Base-by-base conservation (phyloP, 2,888 invertebrate species). In the Amiota minor region DNA sequence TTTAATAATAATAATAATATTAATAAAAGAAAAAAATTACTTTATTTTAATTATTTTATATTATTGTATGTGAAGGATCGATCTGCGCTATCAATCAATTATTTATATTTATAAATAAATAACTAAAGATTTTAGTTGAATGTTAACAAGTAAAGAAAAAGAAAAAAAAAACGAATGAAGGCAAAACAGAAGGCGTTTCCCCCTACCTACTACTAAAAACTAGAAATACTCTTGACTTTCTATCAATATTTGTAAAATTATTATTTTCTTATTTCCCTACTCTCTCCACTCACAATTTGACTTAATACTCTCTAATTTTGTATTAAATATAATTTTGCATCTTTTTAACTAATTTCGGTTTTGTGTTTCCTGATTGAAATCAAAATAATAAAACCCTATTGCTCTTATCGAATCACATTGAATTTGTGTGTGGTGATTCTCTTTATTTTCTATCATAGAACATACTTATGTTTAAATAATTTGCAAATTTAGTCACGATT, bases 401-500 rank as follows among this genome's bases (percentile, higher is more conserved):
- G 3, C 3, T 2, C 35, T 35, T 35, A 8, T 35, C 35, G 35
- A 35, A 35, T 35, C 35, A 35, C 35, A 35, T 35, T 35, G 35
- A 6, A 35, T 35, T 35, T 35, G 6, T 35, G 35, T 35, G 35
- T 35, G 35, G 8, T 53, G 4, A 0, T 53, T 4, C 4, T 50
- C 6, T 50, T 14, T n/a, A 4, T n/a, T 2, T 53, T n/a, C 53
- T 53, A 0, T 53, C n/a, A n/a, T n/a, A n/a, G n/a, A 53, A 4
- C 0, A 12, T n/a, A 53, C 50, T 2, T n/a, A n/a, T 53, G 10
- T 53, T 53, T n/a, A 6, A 18, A 18, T 65, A 49, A n/a, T 16
- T 49, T 65, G 65, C 65, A 65, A 65, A 65, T 65, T 65, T 65
- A 65, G 65, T 65, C 65, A 65, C 65, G 65, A 65, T 65, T 65